Percentiles rank a stretch among this genome's conserved stretches.
These are phyloP conservation scores for Lepetodrilus schrolli DNA, from an alignment of 2,888 invertebrate species.

Conservation along the genomic window DNA sequence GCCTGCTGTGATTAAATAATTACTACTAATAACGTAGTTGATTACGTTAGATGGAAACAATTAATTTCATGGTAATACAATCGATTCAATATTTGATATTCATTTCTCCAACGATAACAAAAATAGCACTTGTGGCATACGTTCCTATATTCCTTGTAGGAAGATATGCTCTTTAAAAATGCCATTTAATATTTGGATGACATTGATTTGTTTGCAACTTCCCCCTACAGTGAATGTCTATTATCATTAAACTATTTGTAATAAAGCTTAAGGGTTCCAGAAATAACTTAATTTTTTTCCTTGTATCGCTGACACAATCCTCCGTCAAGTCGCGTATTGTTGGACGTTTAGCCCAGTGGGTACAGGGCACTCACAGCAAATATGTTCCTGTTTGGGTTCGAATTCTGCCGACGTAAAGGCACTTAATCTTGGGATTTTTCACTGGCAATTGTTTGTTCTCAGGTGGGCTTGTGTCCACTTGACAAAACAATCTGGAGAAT, in stretches of 20 bases:
- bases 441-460: background rate
- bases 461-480: background rate
- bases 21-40: too few relatives aligned
- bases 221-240: background rate
- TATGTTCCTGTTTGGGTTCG: background rate
- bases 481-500: background rate
- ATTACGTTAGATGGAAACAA: too few relatives aligned
- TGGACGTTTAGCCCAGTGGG: background rate
- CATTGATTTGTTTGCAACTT: too few relatives aligned
- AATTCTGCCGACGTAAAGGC: background rate
- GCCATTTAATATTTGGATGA: too few relatives aligned
- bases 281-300: background rate
- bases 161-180: too few relatives aligned
- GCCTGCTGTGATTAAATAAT: too few relatives aligned
- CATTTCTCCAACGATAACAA: too few relatives aligned
- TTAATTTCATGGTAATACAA: too few relatives aligned
- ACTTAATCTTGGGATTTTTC: slow-evolving; percentile 1
- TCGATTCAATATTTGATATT: too few relatives aligned
- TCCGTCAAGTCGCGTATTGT: background rate
- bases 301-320: background rate
- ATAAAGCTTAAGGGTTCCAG: background rate
- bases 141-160: too few relatives aligned
- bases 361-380: background rate
- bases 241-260: background rate
- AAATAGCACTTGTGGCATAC: too few relatives aligned